Evolutionary conservation across 2,113 vertebrate genomes (phyloP).

Genomic region (Bubalus kerabau): DNA sequence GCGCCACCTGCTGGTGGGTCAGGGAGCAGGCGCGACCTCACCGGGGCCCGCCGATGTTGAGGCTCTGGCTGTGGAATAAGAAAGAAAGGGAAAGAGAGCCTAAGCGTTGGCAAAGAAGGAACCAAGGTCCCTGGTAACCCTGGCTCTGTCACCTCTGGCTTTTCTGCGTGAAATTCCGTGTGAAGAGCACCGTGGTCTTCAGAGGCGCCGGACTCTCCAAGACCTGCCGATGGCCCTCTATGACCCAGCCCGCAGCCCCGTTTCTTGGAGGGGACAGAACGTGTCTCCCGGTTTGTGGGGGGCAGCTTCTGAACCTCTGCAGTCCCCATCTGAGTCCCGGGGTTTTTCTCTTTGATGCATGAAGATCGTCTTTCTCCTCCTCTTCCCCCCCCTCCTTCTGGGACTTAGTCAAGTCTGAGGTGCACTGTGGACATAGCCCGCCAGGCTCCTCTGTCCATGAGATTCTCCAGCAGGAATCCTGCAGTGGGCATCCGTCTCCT

Average conservation of each 20-base stretch:
- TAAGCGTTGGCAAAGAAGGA: too few species aligned
- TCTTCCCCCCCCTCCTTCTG: not conserved
- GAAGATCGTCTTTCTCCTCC: not conserved
- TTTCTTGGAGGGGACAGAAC: not conserved
- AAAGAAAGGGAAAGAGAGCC: not conserved
- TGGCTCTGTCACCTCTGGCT: fast-evolving
- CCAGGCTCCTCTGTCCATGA: not conserved
- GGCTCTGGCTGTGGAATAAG: not conserved
- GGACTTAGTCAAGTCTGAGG: not conserved
- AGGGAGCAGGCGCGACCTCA: not conserved
- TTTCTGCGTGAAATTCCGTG: not conserved
- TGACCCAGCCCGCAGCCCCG: not conserved
- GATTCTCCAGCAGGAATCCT: not conserved
- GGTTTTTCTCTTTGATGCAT: not conserved
- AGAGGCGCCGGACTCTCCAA: not conserved
- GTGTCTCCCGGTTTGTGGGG: fast-evolving
- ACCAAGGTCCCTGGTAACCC: not conserved
- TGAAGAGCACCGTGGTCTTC: fast-evolving
- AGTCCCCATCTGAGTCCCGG: not conserved
- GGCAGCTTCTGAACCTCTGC: not conserved
- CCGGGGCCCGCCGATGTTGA: fast-evolving
- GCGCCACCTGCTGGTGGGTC: not conserved
- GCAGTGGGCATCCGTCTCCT: not conserved
- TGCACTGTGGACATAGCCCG: fast-evolving
- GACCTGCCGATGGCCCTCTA: fast-evolving